Base-by-base conservation (phyloP, 1,140 invertebrate species). In the Armadillidium nasatum region DNA sequence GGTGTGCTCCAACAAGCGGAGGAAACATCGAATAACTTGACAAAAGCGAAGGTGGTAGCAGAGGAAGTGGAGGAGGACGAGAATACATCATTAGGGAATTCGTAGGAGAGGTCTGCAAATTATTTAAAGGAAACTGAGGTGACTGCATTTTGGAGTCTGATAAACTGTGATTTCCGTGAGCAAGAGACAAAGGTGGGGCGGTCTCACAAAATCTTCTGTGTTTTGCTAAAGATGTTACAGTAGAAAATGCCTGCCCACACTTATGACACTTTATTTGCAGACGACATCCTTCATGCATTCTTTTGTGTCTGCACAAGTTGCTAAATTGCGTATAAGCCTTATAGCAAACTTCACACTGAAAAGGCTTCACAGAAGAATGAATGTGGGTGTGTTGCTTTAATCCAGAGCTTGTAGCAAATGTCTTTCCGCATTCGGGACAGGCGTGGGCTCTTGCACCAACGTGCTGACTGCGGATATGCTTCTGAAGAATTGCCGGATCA, bases 361-460 rank as follows among this genome's bases (percentile, higher is more conserved):
- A 99, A 3, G 97, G 98, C 85, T 99, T 99, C 69, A 98, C 91
- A 82, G 93, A 96, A 82, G 94, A 97, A 87, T 99, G 98, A 79
- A 99, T 99, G 86, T 99, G 97, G 33, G 95, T 96, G 87, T 99
- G 98, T 85, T 99, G 98, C 85, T 99, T 99, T 45, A 99, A 88
- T 10, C 98, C 98, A 68, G 94, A 97, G 71, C 93, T 95, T 23
- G 96, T 97, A 10, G 93, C 95, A 85, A 99, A 99, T 68, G 96
- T 97, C 87, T 99, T 99, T 74, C 96, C 97, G 86, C 97, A 99
- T 87, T 98, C 95, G 71, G 92, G 90, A 85, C 97, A 99, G 74
- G 95, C 94, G 89, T 99, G 96, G 44, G 92, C 92, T 82, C 95
- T 88, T 6, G 94, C 94, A 15, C 95, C 95, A 21, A 93, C 91